phyloP scores from a whole-genome alignment of 2,113 vertebrate species.

The Amblyopsis rosae region DNA sequence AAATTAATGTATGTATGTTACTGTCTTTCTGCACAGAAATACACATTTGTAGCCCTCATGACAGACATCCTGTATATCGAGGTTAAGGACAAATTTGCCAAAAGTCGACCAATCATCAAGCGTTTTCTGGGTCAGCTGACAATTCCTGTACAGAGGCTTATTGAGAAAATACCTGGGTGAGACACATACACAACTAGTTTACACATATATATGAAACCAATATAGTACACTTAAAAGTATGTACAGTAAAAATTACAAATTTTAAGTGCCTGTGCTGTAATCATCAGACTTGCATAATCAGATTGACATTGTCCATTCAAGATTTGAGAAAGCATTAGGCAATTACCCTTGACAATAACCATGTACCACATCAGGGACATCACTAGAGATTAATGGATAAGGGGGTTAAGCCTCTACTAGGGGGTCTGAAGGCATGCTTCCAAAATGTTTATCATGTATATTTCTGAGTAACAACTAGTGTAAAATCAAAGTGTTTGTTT shows the following conservation, averaged over 20 bases:
- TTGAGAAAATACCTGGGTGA: constrained; percentile 91
- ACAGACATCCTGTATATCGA: constrained; percentile 95
- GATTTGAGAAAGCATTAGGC: too few relatives aligned
- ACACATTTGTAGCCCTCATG: constrained; percentile 95
- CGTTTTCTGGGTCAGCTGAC: constrained; percentile 95
- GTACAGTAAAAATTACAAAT: neutral
- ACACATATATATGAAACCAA: neutral
- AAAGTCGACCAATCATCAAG: constrained; percentile 98
- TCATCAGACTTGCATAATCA: constrained; percentile 14
- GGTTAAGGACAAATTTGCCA: constrained; percentile 98
- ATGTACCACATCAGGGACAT: too few relatives aligned
- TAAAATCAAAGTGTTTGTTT: too few relatives aligned
- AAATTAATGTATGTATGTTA: neutral
- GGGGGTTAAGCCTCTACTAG: too few relatives aligned
- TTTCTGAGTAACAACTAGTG: too few relatives aligned
- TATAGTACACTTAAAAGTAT: neutral
- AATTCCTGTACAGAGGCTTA: constrained; percentile 90
- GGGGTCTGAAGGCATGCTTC: too few relatives aligned
- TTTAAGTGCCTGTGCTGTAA: neutral
- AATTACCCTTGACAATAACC: too few relatives aligned
- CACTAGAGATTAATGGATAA: too few relatives aligned
- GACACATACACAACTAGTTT: constrained; percentile 16
- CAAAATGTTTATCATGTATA: too few relatives aligned
- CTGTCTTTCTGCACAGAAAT: constrained; percentile 84
- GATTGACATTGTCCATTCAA: too few relatives aligned